phyloP scores from a whole-genome alignment of 1,140 invertebrate genomes.

The Drosophila lacertosa region DNA sequence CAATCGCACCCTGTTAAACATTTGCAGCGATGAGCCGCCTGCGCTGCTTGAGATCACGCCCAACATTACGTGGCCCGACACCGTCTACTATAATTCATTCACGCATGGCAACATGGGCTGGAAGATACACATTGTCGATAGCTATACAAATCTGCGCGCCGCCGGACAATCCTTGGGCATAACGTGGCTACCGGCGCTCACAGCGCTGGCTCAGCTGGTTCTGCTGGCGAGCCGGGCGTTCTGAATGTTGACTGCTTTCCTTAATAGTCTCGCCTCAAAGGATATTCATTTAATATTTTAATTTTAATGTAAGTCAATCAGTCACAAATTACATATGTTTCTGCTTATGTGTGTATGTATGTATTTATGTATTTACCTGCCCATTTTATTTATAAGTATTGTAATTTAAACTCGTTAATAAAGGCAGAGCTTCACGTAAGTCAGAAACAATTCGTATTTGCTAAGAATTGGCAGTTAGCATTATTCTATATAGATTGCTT shows the following conservation, averaged over 20 bases:
- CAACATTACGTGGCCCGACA: constrained; percentile 95
- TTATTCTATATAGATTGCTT: neutral
- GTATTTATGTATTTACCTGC: constrained; percentile 31
- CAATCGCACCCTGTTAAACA: constrained; percentile 89
- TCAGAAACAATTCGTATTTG: constrained; percentile 8
- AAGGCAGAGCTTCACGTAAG: constrained; percentile 54
- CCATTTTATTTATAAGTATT: constrained; percentile 52
- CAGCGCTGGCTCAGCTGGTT: constrained; percentile 27
- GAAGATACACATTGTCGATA: constrained; percentile 94
- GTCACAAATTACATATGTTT: constrained; percentile 47
- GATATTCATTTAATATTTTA: constrained; percentile 28
- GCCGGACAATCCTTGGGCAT: constrained; percentile 4
- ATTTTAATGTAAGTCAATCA: constrained; percentile 53
- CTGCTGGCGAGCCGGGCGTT: constrained; percentile 3
- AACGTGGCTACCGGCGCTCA: constrained; percentile 9
- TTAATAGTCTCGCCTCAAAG: constrained; percentile 17
- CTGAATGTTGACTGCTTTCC: constrained; percentile 40
- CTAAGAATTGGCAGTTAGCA: no score
- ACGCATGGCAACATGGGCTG: constrained; percentile 96
- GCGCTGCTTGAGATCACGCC: constrained; percentile 92
- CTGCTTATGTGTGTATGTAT: constrained; percentile 10
- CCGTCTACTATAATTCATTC: constrained; percentile 97
- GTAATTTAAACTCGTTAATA: constrained; percentile 60
- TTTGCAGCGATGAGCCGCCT: constrained; percentile 89
- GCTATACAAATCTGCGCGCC: constrained; percentile 84